These are phyloP conservation scores for Aphyosemion australe DNA, from an alignment of 2,113 vertebrate species.

Conservation along the genomic window DNA sequence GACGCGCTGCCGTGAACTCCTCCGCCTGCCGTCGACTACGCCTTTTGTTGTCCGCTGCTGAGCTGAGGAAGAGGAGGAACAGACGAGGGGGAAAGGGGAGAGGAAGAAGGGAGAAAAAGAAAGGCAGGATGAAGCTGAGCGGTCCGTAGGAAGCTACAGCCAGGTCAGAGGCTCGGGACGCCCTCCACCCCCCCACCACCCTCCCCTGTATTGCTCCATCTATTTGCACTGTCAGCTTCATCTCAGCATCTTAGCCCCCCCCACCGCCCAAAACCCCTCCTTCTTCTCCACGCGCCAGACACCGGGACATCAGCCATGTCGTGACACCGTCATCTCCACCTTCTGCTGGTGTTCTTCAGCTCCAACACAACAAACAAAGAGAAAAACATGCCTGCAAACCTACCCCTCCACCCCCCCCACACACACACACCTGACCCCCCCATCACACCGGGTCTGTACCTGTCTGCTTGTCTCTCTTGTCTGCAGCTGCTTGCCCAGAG, in stretches of 20 bases:
- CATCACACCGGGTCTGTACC: constrained; percentile 65
- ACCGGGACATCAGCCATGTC: constrained; percentile 60
- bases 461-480: constrained; percentile 69
- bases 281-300: constrained; percentile 56
- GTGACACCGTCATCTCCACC: constrained; percentile 61
- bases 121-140: constrained; percentile 22
- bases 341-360: constrained; percentile 29
- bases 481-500: constrained; percentile 75
- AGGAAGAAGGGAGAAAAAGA: neutral
- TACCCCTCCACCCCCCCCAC: constrained; percentile 19
- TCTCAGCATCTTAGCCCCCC: constrained; percentile 52
- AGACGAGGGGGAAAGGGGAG: constrained; percentile 14
- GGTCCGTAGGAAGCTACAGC: constrained; percentile 54
- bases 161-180: constrained; percentile 75
- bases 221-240: constrained; percentile 64
- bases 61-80: constrained; percentile 56
- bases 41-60: constrained; percentile 69
- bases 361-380: neutral
- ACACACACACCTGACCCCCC: constrained; percentile 35
- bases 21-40: constrained; percentile 61
- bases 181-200: neutral
- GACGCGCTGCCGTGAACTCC: constrained; percentile 45
- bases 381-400: constrained; percentile 24
- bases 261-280: neutral
- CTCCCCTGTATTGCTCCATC: constrained; percentile 34